Conservation (phyloP, 2,888 invertebrate genomes). For the Lasioglossum oenotherae region DNA sequence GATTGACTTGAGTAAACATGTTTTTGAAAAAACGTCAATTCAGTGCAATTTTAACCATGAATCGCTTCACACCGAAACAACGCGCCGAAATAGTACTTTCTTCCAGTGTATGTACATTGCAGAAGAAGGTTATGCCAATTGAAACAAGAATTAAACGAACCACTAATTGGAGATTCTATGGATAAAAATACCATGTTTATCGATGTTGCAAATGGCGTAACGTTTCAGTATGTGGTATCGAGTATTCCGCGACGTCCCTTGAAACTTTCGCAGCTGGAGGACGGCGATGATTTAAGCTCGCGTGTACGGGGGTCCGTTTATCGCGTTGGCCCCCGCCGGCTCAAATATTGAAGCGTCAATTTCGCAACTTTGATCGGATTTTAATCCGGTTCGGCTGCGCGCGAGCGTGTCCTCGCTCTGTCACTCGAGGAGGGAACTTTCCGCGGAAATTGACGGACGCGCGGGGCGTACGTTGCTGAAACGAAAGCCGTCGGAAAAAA, state of each 20-base stretch:
- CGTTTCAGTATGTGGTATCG: neutral
- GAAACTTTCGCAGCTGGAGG: neutral
- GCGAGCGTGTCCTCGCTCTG: slow-evolving; percentile 50
- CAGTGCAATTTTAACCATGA: too few relatives aligned
- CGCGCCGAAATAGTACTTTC: too few relatives aligned
- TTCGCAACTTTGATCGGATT: slow-evolving; percentile 82
- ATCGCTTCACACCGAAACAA: too few relatives aligned
- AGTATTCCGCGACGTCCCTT: neutral
- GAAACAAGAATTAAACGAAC: neutral
- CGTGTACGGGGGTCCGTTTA: slow-evolving; percentile 29
- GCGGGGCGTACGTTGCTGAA: slow-evolving; percentile 26
- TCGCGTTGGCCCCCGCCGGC: slow-evolving; percentile 25
- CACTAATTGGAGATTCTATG: neutral
- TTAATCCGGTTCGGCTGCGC: slow-evolving; percentile 76
- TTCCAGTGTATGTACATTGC: neutral
- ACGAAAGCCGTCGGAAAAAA: slow-evolving; percentile 34
- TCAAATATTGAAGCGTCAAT: slow-evolving; percentile 79
- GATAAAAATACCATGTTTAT: neutral
- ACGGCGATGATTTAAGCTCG: slow-evolving; percentile 5
- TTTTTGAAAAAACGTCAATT: too few relatives aligned
- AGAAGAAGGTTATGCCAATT: neutral
- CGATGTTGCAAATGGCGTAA: neutral
- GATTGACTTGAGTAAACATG: too few relatives aligned
- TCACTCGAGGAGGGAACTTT: slow-evolving; percentile 67
- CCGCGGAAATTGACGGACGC: slow-evolving; percentile 70